Conservation (phyloP, 2,888 invertebrate genomes). For the Liopterus haemorrhoidalis region DNA sequence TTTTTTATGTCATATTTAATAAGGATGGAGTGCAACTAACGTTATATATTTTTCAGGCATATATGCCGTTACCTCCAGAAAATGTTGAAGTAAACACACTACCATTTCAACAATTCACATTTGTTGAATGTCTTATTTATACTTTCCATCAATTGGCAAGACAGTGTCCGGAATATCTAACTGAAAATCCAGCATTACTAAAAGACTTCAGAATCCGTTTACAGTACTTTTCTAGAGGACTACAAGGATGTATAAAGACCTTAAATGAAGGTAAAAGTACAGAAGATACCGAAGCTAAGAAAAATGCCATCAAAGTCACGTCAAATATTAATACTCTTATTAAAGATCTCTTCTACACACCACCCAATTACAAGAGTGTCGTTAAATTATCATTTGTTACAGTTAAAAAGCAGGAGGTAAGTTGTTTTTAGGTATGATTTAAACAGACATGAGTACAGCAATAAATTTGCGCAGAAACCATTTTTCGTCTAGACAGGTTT, state of each 20-base stretch:
- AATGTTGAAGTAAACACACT: constrained; percentile 57
- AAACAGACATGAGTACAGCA: no score
- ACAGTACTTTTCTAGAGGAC: constrained; percentile 87
- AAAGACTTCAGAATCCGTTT: constrained; percentile 82
- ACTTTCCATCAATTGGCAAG: constrained; percentile 70
- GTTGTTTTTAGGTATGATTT: no score
- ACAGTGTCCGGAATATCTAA: constrained; percentile 70
- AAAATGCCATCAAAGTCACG: constrained; percentile 83
- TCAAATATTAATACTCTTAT: constrained; percentile 89
- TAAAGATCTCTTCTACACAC: constrained; percentile 88
- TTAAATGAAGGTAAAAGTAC: constrained; percentile 29
- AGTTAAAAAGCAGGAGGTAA: no score
- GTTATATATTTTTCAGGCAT: constrained; percentile 58
- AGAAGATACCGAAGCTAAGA: constrained; percentile 51
- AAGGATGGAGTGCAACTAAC: constrained; percentile 9
- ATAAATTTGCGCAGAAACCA: no score
- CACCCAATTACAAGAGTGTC: constrained; percentile 84
- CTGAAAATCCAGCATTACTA: constrained; percentile 63
- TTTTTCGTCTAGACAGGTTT: no score
- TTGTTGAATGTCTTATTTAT: constrained; percentile 86
- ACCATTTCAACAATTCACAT: constrained; percentile 87
- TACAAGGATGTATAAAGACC: constrained; percentile 67
- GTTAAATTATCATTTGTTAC: constrained; percentile 62
- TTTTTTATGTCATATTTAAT: constrained; percentile 3
- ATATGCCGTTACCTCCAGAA: constrained; percentile 81